Conservation (phyloP, 1,140 invertebrate species). For the Caenorhabditis elegans region DNA sequence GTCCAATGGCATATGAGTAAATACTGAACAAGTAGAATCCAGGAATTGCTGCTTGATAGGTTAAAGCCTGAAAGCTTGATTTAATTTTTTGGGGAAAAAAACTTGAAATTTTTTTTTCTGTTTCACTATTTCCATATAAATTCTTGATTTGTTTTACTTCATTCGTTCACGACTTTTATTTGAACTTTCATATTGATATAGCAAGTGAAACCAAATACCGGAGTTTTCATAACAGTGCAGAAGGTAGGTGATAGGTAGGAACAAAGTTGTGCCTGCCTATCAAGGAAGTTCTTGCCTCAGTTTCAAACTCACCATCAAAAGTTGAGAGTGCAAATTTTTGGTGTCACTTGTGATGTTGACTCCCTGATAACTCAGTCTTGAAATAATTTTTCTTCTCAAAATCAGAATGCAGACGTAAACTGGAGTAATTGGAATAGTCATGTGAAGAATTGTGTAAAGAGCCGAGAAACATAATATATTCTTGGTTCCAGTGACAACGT, state of each 20-base stretch:
- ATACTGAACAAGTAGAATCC: slow-evolving; percentile 25
- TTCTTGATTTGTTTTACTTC: too few species aligned
- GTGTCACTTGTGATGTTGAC: background rate
- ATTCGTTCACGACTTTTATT: too few species aligned
- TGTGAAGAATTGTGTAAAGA: slow-evolving; percentile 15
- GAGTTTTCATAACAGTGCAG: too few species aligned
- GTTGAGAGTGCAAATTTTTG: background rate
- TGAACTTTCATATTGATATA: too few species aligned
- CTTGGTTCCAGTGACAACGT: slow-evolving; percentile 8
- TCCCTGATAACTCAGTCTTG: background rate
- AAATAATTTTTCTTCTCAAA: slow-evolving; percentile 6
- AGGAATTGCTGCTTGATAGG: slow-evolving; percentile 31
- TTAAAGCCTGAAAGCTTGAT: slow-evolving; percentile 22
- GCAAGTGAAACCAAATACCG: too few species aligned
- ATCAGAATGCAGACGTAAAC: slow-evolving; percentile 12
- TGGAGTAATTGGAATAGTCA: slow-evolving; percentile 25
- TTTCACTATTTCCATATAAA: too few species aligned
- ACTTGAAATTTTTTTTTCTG: too few species aligned
- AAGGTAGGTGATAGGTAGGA: too few species aligned
- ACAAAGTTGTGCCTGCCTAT: too few species aligned
- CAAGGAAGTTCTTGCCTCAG: too few species aligned
- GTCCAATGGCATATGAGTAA: slow-evolving; percentile 31
- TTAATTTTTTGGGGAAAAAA: too few species aligned
- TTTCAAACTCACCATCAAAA: slow-evolving; percentile 9
- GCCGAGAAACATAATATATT: slow-evolving; percentile 10